Percentiles rank a stretch among this genome's conserved stretches.
phyloP scores from a whole-genome alignment of 2,113 vertebrate genomes.

The Tenebrosternarchus preto region DNA sequence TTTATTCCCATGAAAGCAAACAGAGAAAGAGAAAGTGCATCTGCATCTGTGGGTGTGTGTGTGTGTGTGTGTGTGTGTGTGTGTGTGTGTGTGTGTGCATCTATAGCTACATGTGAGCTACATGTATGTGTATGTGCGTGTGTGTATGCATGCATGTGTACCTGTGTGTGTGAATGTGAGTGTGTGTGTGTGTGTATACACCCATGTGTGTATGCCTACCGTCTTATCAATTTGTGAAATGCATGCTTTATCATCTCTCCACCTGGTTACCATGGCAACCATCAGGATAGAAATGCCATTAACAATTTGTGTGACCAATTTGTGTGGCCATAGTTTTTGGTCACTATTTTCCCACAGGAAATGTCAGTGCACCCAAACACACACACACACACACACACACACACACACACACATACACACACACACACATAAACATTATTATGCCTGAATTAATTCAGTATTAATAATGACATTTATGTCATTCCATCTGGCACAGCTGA shows the following conservation, averaged over 20 bases:
- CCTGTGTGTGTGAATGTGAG: background rate
- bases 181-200: background rate
- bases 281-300: background rate
- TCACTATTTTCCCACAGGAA: background rate
- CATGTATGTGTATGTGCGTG: background rate
- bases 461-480: slow-evolving; percentile 17
- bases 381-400: background rate
- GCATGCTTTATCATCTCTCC: background rate
- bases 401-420: background rate
- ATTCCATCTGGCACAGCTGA: slow-evolving; percentile 14
- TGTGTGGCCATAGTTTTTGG: background rate
- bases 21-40: background rate
- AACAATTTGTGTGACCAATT: slow-evolving; percentile 20
- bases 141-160: too few relatives aligned
- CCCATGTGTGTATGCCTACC: too few relatives aligned
- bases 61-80: background rate
- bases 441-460: slow-evolving; percentile 12
- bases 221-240: slow-evolving; percentile 12
- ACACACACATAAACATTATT: background rate
- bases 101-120: background rate
- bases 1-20: background rate
- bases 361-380: background rate
- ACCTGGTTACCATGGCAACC: slow-evolving; percentile 41
- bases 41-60: background rate
- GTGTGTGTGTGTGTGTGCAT: background rate